Base-by-base conservation (phyloP, 2,888 invertebrate species). In the Ypsolopha scabrella region DNA sequence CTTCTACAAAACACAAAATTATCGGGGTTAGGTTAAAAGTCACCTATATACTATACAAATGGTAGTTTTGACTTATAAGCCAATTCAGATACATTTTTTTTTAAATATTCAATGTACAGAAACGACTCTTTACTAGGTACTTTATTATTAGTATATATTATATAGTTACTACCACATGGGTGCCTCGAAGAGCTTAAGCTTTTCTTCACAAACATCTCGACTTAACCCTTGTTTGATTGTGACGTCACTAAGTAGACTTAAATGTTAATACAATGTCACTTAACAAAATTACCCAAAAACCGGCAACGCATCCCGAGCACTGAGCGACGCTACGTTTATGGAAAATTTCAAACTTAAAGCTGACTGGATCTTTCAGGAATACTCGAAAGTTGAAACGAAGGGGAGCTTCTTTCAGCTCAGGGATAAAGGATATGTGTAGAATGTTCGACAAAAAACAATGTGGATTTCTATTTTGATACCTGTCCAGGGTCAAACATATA, bases 341-440 rank as follows among this genome's bases (percentile, higher is more conserved):
- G 51, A 54, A 55, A 55, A 52, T 53, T 34, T 52, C 50, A 48
- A 37, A 48, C 52, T 52, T 52, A 47, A 55, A 51, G 46, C 39
- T 49, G 36, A 51, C 49, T 52, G 53, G 51, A 51, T 53, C 36
- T 45, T 52, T 43, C 14, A 24, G 43, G 36, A 51, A 38, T 33
- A 43, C 41, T 36, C 14, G 43, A 36, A 48, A 41, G 41, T 50
- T n/a, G 13, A 51, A 14, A 37, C 53, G 43, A 48, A 36, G 41
- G 44, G 6, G 9, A 45, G 11, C 8, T 43, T 3, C 11, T 13
- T 14, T 13, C 14, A 13, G 9, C 1, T 4, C 10, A 13, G 14
- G 14, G 43, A 43, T 43, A 13, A n/a, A 43, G 8, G 43, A 43
- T 3, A 11, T 7, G 7, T 11, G 11, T 7, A 11, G 11, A 41